A percentile compares a stretch with the other conserved stretches of the same genome.
Evolutionary conservation across 1,140 invertebrate genomes (phyloP).

Genomic region (Aphelenchoides fujianensis): DNA sequence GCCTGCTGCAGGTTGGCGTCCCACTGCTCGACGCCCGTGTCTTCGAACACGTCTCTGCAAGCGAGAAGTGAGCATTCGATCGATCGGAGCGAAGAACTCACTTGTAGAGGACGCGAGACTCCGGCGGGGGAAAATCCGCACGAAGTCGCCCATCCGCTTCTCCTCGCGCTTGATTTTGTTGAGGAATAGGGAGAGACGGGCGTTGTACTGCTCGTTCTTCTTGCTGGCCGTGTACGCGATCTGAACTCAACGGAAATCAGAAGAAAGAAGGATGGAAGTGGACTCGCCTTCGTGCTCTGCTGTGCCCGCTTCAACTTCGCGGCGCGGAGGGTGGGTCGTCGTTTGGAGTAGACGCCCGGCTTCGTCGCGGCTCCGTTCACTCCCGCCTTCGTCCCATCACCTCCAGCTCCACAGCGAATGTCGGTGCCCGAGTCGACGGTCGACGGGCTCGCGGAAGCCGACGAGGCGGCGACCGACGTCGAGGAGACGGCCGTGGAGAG

Average conservation of each 20-base stretch:
- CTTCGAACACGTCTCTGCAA: slow-evolving; percentile 48
- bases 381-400: too few relatives aligned
- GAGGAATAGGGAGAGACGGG: slow-evolving; percentile 60
- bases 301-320: neutral
- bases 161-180: slow-evolving; percentile 76
- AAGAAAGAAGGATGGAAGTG: neutral
- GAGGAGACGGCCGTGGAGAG: slow-evolving; percentile 5
- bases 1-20: slow-evolving; percentile 38
- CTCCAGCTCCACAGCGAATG: too few relatives aligned
- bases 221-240: neutral
- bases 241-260: neutral
- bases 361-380: too few relatives aligned
- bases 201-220: neutral
- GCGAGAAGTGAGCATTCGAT: slow-evolving; percentile 12
- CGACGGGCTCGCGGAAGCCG: slow-evolving; percentile 10
- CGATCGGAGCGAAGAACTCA: neutral
- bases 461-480: neutral
- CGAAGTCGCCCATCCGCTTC: slow-evolving; percentile 78
- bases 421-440: slow-evolving; percentile 16
- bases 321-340: neutral
- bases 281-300: slow-evolving; percentile 8
- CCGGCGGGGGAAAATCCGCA: slow-evolving; percentile 82
- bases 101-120: slow-evolving; percentile 66
- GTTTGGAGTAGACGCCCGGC: too few relatives aligned
- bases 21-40: slow-evolving; percentile 44